Conservation (phyloP, 2,113 vertebrate genomes). For the Archilochus colubris region DNA sequence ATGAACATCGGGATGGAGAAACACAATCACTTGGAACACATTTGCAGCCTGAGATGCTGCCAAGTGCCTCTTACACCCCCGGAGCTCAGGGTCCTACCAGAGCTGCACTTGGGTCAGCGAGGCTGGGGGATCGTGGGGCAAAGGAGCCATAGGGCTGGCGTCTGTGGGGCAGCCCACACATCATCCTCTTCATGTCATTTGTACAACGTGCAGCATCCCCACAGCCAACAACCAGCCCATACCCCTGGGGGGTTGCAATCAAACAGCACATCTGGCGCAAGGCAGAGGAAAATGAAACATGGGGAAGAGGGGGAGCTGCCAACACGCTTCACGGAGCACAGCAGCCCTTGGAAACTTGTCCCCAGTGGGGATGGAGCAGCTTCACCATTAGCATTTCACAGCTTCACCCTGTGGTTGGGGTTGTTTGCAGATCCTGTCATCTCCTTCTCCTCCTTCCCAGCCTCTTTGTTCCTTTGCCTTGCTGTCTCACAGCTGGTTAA, state of each 20-base stretch:
- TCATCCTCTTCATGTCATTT: background rate
- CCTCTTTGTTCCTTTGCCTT: constrained; percentile 32
- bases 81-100: background rate
- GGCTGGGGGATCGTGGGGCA: no score
- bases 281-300: background rate
- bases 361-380: background rate
- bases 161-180: accelerated
- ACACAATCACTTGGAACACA: accelerated
- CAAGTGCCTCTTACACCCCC: background rate
- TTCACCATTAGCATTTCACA: constrained; percentile 8
- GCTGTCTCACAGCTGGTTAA: constrained; percentile 16
- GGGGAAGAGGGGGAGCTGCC: background rate
- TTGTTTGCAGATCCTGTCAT: background rate
- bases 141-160: accelerated
- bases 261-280: background rate
- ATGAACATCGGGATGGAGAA: background rate
- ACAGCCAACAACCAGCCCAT: background rate
- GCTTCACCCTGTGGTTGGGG: background rate
- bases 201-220: background rate
- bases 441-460: background rate
- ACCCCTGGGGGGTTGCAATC: background rate
- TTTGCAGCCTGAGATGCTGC: background rate
- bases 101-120: accelerated
- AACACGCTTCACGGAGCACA: accelerated
- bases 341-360: background rate